Percentiles rank a stretch among this genome's conserved stretches.
These are phyloP conservation scores for Cygnus buccinator DNA, from an alignment of 2,113 vertebrate species.

Conservation along the genomic window DNA sequence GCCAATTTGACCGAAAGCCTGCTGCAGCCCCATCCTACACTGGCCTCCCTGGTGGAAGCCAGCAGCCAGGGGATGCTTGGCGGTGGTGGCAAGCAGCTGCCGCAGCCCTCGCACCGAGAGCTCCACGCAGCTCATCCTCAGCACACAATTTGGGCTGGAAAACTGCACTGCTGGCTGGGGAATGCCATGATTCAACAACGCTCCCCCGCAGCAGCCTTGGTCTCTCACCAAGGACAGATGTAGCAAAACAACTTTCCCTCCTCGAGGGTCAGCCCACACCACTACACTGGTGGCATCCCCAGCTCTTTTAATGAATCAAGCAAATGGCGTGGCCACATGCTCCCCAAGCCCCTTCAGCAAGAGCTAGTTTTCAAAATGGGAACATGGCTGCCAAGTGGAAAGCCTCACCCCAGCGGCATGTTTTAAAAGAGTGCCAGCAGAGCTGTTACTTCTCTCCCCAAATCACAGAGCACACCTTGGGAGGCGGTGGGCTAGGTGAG, in stretches of 20 bases:
- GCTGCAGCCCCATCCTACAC: rapidly evolving
- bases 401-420: neutral
- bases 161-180: neutral
- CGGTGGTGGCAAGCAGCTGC: neutral
- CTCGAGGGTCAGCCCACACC: neutral
- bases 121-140: neutral
- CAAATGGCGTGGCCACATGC: neutral
- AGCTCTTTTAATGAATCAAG: neutral
- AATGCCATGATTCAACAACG: neutral
- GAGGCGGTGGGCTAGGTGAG: no score
- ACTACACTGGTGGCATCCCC: neutral
- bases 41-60: neutral
- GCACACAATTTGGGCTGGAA: neutral
- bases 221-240: neutral
- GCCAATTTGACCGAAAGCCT: neutral
- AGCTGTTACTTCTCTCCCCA: neutral
- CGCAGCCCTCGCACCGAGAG: rapidly evolving
- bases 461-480: neutral
- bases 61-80: rapidly evolving
- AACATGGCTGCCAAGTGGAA: neutral
- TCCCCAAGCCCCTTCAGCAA: neutral
- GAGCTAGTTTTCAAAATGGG: neutral
- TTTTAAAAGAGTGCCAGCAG: neutral
- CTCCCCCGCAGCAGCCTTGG: neutral
- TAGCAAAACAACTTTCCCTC: neutral